Conservation (phyloP, 2,113 vertebrate species). For the Naja naja region DNA sequence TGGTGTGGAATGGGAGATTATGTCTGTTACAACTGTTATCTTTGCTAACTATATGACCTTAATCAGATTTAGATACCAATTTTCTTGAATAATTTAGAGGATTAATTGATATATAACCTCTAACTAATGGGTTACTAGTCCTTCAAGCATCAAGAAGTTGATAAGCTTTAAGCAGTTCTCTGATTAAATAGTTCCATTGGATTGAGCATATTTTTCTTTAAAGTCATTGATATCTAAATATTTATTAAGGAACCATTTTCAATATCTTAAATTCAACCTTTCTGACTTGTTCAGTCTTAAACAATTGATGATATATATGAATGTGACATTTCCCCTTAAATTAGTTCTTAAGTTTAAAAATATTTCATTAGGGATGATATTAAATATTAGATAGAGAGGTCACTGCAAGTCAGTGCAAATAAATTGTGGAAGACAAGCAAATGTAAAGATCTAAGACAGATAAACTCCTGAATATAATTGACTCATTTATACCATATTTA, state of each 20-base stretch:
- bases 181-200: background rate
- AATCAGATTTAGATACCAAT: background rate
- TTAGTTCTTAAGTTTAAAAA: background rate
- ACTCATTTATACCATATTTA: background rate
- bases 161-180: background rate
- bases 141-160: background rate
- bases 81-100: background rate
- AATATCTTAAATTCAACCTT: background rate
- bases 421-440: background rate
- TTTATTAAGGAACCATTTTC: background rate
- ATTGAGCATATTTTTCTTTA: background rate
- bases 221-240: background rate
- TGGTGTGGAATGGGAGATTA: background rate
- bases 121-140: background rate
- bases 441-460: background rate
- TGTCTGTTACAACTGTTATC: background rate
- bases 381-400: background rate
- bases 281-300: background rate
- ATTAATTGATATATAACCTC: background rate
- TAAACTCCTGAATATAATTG: background rate
- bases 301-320: background rate
- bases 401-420: background rate
- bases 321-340: background rate
- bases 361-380: background rate
- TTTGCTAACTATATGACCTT: background rate